Base-by-base conservation (phyloP, 2,797 vertebrate species). In the Molossus alvarezi region DNA sequence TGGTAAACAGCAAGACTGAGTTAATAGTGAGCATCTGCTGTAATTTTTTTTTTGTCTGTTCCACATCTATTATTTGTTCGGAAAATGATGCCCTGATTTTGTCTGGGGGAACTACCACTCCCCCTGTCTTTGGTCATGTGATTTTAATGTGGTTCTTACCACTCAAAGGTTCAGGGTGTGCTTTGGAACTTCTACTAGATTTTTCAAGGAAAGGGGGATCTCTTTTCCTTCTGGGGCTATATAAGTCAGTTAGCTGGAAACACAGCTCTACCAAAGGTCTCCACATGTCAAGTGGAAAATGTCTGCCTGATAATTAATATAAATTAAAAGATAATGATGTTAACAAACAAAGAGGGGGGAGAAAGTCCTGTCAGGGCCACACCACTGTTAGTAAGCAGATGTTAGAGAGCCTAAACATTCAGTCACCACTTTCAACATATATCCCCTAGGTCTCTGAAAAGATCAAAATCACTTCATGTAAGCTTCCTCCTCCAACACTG, bases 21-120 rank as follows among this genome's bases (percentile, higher is more conserved):
- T 90, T 10, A 51, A 33, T 7, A 55, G n/a, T 55, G 55, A 96
- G 4, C 0, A 13, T 41, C 21, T 62, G 41, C 15, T 51, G 1
- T 75, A n/a, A 23, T 92, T 86, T 69, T 57, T 57, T 57, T 57
- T 84, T 29, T 17, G 3, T 87, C 62, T 55, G 10, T 33, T 67
- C 11, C 23, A 14, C 10, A 3, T 83, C 21, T 79, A 15, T 58
- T 87, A 29, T 37, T 29, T 94, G 21, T 69, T 57, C 64, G 77
- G 17, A 80, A 95, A 94, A 84, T 29, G 90, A 60, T 58, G 41
- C 6, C n/a, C 14, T 88, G 7, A 81, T 87, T 62, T 73, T 71
- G 9, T 10, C 57, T 69, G 48, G 10, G 45, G 41, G 15, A 62
- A 55, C 18, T 27, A 64, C 12, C 6, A n/a, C 12, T 45, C 37